These are phyloP conservation scores for Agriotes lineatus DNA, from an alignment of 2,888 invertebrate species.

Conservation along the genomic window DNA sequence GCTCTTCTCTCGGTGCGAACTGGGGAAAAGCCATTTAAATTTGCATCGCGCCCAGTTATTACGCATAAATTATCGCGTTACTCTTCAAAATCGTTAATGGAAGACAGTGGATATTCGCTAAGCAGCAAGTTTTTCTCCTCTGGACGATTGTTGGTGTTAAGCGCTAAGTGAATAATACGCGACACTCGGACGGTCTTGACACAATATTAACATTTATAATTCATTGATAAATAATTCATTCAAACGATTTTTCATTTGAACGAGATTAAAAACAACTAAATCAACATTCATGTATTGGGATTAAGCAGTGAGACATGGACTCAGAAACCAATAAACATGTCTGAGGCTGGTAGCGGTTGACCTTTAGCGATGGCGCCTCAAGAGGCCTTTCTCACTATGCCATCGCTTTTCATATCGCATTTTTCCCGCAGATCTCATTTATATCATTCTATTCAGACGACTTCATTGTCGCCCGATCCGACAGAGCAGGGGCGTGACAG, in stretches of 20 bases:
- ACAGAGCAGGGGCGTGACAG: not conserved
- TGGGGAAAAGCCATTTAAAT: not conserved
- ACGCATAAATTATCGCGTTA: not conserved
- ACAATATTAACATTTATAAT: conserved; percentile 35
- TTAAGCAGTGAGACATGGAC: conserved; percentile 44
- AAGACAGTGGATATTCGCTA: too few relatives aligned
- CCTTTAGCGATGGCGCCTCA: conserved; percentile 52
- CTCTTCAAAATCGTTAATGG: not conserved
- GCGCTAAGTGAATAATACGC: not conserved
- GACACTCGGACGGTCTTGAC: not conserved
- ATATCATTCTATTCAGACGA: conserved; percentile 18
- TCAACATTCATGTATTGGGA: conserved; percentile 37
- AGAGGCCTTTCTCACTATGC: conserved; percentile 40
- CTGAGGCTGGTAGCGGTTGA: conserved; percentile 50
- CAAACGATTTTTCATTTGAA: conserved; percentile 33
- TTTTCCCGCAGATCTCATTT: conserved; percentile 31
- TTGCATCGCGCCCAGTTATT: not conserved
- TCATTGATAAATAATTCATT: conserved; percentile 43
- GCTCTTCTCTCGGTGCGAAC: not conserved
- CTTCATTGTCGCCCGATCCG: conserved; percentile 7
- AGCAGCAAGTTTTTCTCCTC: conserved; percentile 14
- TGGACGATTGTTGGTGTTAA: conserved; percentile 11
- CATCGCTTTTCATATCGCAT: conserved; percentile 42
- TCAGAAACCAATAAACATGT: conserved; percentile 49
- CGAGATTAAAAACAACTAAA: conserved; percentile 35